phyloP scores from a whole-genome alignment of 2,888 invertebrate genomes.

The Calliphora vomitoria region DNA sequence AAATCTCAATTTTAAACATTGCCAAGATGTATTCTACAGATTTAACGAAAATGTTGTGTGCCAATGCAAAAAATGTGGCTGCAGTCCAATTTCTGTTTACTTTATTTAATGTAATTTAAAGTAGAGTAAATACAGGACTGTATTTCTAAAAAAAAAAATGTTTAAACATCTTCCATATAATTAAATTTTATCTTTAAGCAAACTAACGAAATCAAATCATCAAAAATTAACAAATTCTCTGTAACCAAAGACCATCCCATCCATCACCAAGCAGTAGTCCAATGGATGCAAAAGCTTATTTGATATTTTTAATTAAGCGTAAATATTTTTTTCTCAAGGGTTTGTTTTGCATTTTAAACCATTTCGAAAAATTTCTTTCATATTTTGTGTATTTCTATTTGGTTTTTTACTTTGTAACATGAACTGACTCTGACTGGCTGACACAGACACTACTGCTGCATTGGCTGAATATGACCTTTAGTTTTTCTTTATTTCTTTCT shows the following conservation, averaged over 20 bases:
- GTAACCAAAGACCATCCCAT: background rate
- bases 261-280: background rate
- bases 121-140: background rate
- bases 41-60: background rate
- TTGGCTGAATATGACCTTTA: background rate
- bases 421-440: background rate
- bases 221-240: background rate
- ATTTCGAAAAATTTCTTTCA: background rate
- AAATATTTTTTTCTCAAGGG: constrained; percentile 2
- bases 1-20: constrained; percentile 12
- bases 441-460: background rate
- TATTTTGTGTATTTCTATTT: background rate
- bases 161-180: background rate
- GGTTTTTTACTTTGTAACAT: background rate
- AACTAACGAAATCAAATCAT: background rate
- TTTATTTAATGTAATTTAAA: constrained; percentile 4
- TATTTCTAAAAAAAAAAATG: too few species aligned
- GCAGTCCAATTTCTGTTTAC: constrained; percentile 30
- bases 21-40: constrained; percentile 15
- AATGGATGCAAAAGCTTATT: background rate
- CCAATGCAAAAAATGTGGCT: constrained; percentile 19
- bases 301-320: constrained; percentile 49
- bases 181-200: background rate
- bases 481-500: constrained; percentile 10
- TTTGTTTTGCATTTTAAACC: background rate